Evolutionary conservation across 2,888 invertebrate species (phyloP).

Genomic region (Amphipyra berbera): DNA sequence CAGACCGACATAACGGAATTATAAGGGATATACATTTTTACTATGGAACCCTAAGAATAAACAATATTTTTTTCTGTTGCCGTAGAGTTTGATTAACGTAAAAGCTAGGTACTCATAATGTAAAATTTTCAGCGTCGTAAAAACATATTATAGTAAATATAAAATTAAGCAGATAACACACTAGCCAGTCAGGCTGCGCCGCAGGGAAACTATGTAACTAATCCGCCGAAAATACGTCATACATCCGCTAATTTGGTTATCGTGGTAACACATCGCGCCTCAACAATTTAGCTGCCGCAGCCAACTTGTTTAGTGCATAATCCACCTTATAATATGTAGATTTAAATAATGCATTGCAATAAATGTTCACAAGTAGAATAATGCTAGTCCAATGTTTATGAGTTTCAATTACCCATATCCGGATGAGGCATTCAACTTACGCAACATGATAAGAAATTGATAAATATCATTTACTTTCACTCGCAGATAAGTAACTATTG

Average conservation of each 20-base stretch:
- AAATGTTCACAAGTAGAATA: constrained; percentile 5
- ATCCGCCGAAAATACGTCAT: background rate
- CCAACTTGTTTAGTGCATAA: background rate
- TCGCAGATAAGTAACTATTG: constrained; percentile 1
- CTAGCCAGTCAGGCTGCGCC: background rate
- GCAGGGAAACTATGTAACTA: background rate
- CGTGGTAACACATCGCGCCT: background rate
- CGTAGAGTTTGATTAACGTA: too few relatives aligned
- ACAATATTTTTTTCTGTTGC: too few relatives aligned
- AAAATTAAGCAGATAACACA: background rate
- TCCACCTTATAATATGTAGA: background rate
- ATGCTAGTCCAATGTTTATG: constrained; percentile 4
- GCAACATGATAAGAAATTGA: constrained; percentile 40
- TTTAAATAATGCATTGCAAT: constrained; percentile 4
- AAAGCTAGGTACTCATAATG: too few relatives aligned
- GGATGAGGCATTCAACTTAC: constrained; percentile 23
- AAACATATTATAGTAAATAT: too few relatives aligned
- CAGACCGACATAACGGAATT: too few relatives aligned
- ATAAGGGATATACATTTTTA: too few relatives aligned
- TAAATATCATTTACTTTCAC: constrained; percentile 29
- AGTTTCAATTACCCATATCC: constrained; percentile 25
- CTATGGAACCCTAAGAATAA: too few relatives aligned
- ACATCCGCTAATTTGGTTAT: too few relatives aligned
- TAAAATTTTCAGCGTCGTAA: too few relatives aligned
- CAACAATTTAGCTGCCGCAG: too few relatives aligned